These are phyloP conservation scores for Cathartes aura DNA, from an alignment of 2,113 vertebrate species.

Conservation along the genomic window DNA sequence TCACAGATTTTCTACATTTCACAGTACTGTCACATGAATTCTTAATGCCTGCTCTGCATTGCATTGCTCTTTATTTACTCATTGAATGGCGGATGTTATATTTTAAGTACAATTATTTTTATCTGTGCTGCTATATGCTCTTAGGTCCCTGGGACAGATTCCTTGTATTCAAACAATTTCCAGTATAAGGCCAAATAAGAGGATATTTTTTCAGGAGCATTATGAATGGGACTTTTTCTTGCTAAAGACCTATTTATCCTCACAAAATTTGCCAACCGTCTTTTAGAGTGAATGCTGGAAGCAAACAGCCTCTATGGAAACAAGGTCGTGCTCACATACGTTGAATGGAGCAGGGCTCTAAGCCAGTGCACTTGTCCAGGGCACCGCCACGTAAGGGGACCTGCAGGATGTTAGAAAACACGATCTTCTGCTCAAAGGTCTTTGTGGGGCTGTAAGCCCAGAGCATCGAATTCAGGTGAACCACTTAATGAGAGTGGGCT, in stretches of 20 bases:
- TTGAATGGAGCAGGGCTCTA: neutral
- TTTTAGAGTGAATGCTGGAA: neutral
- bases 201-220: neutral
- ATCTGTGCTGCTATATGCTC: neutral
- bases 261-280: neutral
- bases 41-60: neutral
- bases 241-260: neutral
- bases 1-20: neutral
- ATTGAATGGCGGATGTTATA: neutral
- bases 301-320: neutral
- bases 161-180: neutral
- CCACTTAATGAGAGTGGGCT: neutral
- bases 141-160: neutral
- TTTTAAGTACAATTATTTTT: neutral
- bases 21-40: neutral
- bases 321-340: accelerated
- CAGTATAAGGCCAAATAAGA: neutral
- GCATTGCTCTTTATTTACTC: neutral
- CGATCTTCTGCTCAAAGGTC: neutral
- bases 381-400: accelerated
- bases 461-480: neutral
- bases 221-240: neutral
- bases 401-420: neutral
- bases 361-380: neutral
- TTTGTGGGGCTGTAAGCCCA: neutral